Base-by-base conservation (phyloP, 2,888 invertebrate genomes). In the Aphidoletes aphidimyza region DNA sequence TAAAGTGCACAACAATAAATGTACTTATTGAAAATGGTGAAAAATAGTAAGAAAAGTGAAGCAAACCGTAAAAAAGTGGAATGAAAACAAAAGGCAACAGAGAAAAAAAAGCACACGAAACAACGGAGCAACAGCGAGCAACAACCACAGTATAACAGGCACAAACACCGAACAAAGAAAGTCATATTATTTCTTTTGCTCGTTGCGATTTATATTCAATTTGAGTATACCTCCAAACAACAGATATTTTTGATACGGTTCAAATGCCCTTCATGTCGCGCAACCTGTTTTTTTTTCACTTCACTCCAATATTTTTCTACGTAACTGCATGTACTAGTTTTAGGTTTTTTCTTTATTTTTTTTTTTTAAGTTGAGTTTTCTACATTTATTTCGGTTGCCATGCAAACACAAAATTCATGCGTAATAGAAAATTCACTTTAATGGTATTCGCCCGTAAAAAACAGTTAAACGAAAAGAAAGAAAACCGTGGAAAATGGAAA, bases 401-500 rank as follows among this genome's bases (percentile, higher is more conserved):
- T 69, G 69, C 69, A 69, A 69, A 69, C 69, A 69, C 11, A 54
- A 17, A n/a, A n/a, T 69, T 69, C 69, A 69, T 69, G 69, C 69
- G 69, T 69, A 30, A 69, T 54, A 26, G 54, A 22, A 34, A 14
- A 30, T 69, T 5, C 8, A 69, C 11, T 30, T 30, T 30, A 22
- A 19, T 19, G 26, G 69, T 17, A n/a, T 69, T 69, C 30, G 14
- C 42, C 17, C 34, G 69, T 69, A 30, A 69, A 69, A 69, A n/a
- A n/a, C n/a, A 69, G 69, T 69, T 30, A 30, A 69, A 69, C 14
- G 34, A 69, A n/a, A n/a, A n/a, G n/a, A n/a, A n/a, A n/a, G n/a
- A n/a, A n/a, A n/a, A n/a, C n/a, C 69, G 30, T 69, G 34, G 69
- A 69, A 69, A 69, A 69, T 69, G 69, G 69, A 69, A 69, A 69